Base-by-base conservation (phyloP, 1,140 invertebrate genomes). In the Ceratina japonica region DNA sequence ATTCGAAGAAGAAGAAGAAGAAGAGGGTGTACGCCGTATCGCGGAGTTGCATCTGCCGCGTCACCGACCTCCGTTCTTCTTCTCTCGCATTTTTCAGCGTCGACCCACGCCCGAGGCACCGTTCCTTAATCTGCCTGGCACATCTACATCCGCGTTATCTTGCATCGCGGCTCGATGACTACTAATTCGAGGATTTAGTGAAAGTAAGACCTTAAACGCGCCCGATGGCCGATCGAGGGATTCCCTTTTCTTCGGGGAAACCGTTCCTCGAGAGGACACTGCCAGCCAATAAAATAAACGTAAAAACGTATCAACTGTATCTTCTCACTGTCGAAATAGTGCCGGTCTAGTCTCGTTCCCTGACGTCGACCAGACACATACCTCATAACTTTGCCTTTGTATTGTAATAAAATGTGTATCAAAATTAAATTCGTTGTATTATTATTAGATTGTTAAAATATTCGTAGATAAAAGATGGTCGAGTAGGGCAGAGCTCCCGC, bases 101-200 rank as follows among this genome's bases (percentile, higher is more conserved):
- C 58, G 51, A 63, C 56, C 69, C 66, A 63, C 37, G 64, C 75
- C 13, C 86, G 37, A 44, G 84, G 22, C 24, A 54, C 44, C 77
- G 64, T 69, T 85, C 87, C 78, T 86, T 88, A 87, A 90, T 90
- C 87, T 90, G 80, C 75, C 74, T 84, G 84, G 73, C 66, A 44
- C 86, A 88, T 90, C 89, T 87, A 89, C 83, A 87, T 83, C 88
- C 84, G 37, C 81, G 82, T 90, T 91, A 91, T 91, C 91, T 91
- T 89, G 86, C 87, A 91, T 91, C 90, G 86, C 87, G 74, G 83
- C 66, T 87, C 87, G 85, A 87, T 81, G 84, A 72, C 90, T 91
- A 90, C 90, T 92, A 91, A 92, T 92, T 90, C 87, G 89, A 87
- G 86, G 89, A 89, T 91, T 88, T 89, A 88, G 87, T 82, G 87